Base-by-base conservation (phyloP, 1,140 invertebrate genomes). In the Theocolax elegans region DNA sequence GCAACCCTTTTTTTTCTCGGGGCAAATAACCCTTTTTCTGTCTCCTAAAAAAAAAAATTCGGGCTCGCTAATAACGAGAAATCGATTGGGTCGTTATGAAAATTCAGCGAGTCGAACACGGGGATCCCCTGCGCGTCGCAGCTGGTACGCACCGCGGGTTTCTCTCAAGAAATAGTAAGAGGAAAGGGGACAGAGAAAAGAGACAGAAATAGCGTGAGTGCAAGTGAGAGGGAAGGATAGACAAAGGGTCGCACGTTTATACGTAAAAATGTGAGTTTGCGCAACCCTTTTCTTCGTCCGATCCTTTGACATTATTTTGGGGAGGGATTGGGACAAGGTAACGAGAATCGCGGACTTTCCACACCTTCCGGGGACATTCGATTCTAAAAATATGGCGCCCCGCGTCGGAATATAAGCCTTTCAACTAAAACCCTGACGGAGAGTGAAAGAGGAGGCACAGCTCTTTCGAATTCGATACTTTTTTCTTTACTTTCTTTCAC, bases 51-150 rank as follows among this genome's bases (percentile, higher is more conserved):
- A 27, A 59, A 63, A 63, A 23, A 29, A 40, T 51, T 8, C 38
- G 17, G 19, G 27, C 64, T 8, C 38, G 17, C 23, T n/a, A 27
- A 38, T 21, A 63, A 54, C 15, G 58, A 46, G 59, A 60, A 63
- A 70, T 70, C 67, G 67, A 70, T 71, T 48, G 58, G 68, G 40
- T 71, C 60, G 60, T 71, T 71, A 64, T 64, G 58, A 71, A 71
- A 71, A 71, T 70, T 71, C 27, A 58, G 23, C 68, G 60, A 71
- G 51, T 58, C 51, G 60, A 46, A 64, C 42, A 40, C 31, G 25
- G 27, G 31, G 46, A 54, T 54, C 56, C 66, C 66, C 44, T 27
- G 56, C 51, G 46, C 44, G 21, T 38, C 58, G 58, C 67, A 69
- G 58, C 67, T 63, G 67, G 46, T 60, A 27, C 40, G 42, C 29